These are phyloP conservation scores for Protaetia brevitarsis DNA, from an alignment of 1,140 invertebrate species.

Conservation along the genomic window DNA sequence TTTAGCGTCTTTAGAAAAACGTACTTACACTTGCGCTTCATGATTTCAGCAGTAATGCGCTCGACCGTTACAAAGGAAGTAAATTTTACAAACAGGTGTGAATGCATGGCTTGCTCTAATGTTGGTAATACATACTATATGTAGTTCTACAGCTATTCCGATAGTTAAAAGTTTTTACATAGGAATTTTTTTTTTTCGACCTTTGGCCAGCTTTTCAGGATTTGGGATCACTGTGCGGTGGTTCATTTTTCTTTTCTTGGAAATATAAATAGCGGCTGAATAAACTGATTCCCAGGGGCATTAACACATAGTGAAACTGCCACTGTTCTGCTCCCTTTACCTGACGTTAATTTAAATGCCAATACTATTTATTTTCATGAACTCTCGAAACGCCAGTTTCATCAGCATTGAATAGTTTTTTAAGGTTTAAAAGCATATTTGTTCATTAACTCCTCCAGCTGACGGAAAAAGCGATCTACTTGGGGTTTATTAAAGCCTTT, in stretches of 20 bases:
- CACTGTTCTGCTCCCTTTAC: constrained; percentile 43
- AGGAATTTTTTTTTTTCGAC: too few species aligned
- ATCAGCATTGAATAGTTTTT: constrained; percentile 10
- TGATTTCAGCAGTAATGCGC: too few species aligned
- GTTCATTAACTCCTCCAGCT: not conserved
- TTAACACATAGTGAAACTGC: constrained; percentile 46
- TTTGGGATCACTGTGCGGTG: too few species aligned
- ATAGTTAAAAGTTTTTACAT: too few species aligned
- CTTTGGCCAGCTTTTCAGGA: too few species aligned
- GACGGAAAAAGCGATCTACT: not conserved
- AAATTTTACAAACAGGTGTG: too few species aligned
- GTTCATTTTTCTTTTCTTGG: constrained; percentile 43
- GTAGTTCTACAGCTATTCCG: too few species aligned
- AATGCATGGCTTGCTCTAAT: too few species aligned
- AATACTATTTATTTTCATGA: not conserved
- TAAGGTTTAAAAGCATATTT: not conserved
- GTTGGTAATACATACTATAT: too few species aligned
- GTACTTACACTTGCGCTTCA: too few species aligned
- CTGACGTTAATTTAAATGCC: constrained; percentile 31
- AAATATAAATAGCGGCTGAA: constrained; percentile 49
- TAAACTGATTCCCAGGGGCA: constrained; percentile 44
- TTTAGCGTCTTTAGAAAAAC: too few species aligned
- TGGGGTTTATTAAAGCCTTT: constrained; percentile 3
- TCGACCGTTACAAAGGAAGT: too few species aligned
- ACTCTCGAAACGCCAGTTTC: constrained; percentile 1